Evolutionary conservation across 2,888 invertebrate genomes (phyloP), one percentile per base, ranked within the genome.

Genomic region (Chrysolina haemoptera): DNA sequence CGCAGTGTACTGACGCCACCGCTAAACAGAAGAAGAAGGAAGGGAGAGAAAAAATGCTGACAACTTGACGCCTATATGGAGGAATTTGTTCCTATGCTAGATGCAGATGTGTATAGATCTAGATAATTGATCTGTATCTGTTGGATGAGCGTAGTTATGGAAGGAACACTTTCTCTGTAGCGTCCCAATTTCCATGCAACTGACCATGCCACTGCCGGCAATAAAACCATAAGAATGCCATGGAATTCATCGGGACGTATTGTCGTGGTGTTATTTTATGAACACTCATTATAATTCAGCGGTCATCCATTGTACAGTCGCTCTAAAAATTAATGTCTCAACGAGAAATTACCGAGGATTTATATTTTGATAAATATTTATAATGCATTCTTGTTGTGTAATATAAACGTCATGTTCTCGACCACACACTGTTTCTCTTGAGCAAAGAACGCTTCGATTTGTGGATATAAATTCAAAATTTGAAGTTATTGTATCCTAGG

Each of bases 241-340:
- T 18, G 80, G 79, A 81, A 81, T 82, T 80, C 79, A 79, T 79
- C 73, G 53, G 77, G 71, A 70, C 62, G 77, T 75, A 81, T 81
- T 79, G 79, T 81, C 79, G 74, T 74, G 79, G 79, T 75, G 74
- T 73, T 71, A 75, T 73, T 80, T 81, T 79, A 79, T 78, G 80
- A 78, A 77, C 77, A 70, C 78, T 70, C 78, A 78, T 80, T 80
- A 79, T 79, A 79, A 82, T 80, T 79, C 81, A 78, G 79, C 77
- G 78, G 78, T 75, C 77, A 70, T 77, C 74, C 70, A 73, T 74
- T 70, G 74, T 78, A 76, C 74, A 71, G 72, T 73, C 77, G 71
- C 63, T 75, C 70, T 70, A 75, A 75, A 77, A 78, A 76, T 76
- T 70, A 76, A 75, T 77, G 77, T 75, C 74, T 65, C 75, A 20